Evolutionary conservation across 2,797 vertebrate genomes (phyloP), one percentile per base, ranked within the genome.

Genomic region (Sebastiscus albofasciatus): DNA sequence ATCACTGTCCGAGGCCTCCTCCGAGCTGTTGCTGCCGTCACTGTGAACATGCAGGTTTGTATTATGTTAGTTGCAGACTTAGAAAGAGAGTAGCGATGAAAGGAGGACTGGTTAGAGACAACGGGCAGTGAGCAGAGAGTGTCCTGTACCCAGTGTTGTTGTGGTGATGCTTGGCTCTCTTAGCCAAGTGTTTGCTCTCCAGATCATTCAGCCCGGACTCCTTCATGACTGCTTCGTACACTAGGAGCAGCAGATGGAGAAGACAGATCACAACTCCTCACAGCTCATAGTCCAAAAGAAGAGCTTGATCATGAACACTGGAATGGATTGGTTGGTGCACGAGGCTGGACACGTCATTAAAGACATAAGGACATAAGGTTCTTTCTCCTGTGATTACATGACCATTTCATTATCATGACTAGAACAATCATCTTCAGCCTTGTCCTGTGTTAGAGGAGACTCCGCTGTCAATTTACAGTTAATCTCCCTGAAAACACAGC

Each of bases 141-240:
- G 42, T 46, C 2, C 8, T 91, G 93, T 96, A 98, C 98, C 96
- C 95, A 5, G 95, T 85, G 60, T 95, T 89, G 2, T 94, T 92
- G 75, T 91, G 89, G 59, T 72, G 93, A 62, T 89, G 93, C 77
- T 96, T 96, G 77, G 96, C 95, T 94, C 95, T 97, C 95, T 99
- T 99, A 22, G 96, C 92, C 88, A 97, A 67, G 77, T 98, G 97
- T 74, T 95, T 95, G 83, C 90, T 95, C 86, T 99, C 97, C 85
- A 97, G 84, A 29, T 67, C 79, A 29, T 88, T 88, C 42, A 96
- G 75, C 29, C 90, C 95, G 62, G 95, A 93, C 65, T 98, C 96
- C 71, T 85, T 94, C 58, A 90, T 94, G 83, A 99, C 94, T 18
- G 94, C 87, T 22, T 81, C 95, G 84, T 98, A 97, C 26, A 97